These are phyloP conservation scores for Rafetus swinhoei DNA, from an alignment of 2,113 vertebrate species.

Conservation along the genomic window DNA sequence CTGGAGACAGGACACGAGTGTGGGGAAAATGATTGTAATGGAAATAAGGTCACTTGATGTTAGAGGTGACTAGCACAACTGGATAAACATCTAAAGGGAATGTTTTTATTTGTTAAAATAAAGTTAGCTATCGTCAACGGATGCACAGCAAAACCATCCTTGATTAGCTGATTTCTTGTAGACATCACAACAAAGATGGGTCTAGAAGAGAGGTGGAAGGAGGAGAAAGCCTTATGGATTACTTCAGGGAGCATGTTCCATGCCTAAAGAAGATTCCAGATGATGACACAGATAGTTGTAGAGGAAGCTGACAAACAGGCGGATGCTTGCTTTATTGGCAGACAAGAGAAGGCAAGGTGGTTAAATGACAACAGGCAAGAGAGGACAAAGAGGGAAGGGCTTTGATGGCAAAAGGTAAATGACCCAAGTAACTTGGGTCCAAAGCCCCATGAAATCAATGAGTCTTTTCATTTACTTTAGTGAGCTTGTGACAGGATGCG, in stretches of 20 bases:
- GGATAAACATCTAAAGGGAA: neutral
- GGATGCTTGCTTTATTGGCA: neutral
- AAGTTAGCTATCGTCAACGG: neutral
- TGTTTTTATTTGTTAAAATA: neutral
- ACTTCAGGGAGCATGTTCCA: neutral
- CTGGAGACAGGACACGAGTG: neutral
- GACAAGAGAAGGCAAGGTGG: neutral
- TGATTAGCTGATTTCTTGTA: neutral
- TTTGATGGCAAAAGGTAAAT: neutral
- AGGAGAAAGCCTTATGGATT: neutral
- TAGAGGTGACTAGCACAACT: neutral
- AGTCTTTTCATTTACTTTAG: neutral
- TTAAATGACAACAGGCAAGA: neutral
- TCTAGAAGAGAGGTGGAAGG: neutral
- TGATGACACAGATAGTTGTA: too few species aligned
- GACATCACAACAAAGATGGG: neutral
- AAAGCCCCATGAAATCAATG: neutral
- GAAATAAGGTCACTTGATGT: neutral
- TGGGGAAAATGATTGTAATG: neutral
- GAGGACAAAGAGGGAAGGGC: neutral
- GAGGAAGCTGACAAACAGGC: too few species aligned
- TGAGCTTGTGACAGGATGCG: neutral
- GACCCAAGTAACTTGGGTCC: neutral
- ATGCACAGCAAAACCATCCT: neutral
- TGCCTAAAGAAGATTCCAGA: neutral